Conservation (phyloP, 2,797 vertebrate genomes). For the Chrosomus eos region DNA sequence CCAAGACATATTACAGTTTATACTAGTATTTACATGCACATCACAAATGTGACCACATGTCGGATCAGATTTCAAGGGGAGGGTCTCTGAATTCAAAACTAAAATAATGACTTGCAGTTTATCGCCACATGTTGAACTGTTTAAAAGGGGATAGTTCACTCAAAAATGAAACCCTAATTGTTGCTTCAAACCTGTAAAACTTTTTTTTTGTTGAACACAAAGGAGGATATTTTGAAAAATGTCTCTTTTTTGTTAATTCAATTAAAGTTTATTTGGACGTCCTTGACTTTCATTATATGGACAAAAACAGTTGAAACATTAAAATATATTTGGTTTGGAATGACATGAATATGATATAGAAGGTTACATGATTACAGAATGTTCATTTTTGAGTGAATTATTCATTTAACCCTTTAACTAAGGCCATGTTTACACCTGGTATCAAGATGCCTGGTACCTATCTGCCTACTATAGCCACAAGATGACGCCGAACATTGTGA, state of each 20-base stretch:
- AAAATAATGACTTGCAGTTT: not conserved
- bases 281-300: not conserved
- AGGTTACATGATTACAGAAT: not conserved
- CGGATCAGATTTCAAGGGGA: constrained; percentile 1
- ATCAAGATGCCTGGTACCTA: not conserved
- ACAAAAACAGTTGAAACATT: not conserved
- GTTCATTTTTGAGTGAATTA: not conserved
- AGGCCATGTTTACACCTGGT: not conserved
- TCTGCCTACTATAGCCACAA: not conserved
- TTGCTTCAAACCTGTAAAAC: not conserved
- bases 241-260: not conserved
- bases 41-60: constrained; percentile 14
- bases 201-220: not conserved
- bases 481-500: not conserved
- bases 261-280: not conserved
- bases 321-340: not conserved
- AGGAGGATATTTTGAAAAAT: not conserved
- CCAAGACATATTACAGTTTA: not conserved
- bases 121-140: not conserved
- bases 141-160: not conserved
- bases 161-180: not conserved
- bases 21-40: not conserved
- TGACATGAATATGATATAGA: not conserved
- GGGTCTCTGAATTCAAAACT: constrained; percentile 11
- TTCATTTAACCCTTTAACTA: not conserved